These are phyloP conservation scores for Trachemys scripta DNA, from an alignment of 2,113 vertebrate species.

Conservation along the genomic window DNA sequence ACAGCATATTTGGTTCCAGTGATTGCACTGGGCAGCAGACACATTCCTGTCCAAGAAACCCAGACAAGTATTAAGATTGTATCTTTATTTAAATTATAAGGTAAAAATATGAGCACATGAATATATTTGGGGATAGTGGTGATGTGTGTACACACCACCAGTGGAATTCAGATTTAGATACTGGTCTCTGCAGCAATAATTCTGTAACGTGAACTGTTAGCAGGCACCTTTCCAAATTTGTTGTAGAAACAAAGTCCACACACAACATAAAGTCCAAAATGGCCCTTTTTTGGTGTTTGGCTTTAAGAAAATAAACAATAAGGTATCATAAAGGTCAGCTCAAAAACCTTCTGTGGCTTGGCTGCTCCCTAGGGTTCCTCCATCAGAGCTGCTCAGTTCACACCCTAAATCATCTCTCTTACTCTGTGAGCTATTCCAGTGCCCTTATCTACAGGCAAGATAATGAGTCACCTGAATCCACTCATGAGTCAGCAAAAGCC, in stretches of 20 bases:
- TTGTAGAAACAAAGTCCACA: neutral
- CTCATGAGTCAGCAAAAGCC: neutral
- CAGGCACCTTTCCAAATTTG: neutral
- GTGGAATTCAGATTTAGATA: constrained; percentile 17
- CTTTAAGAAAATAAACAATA: neutral
- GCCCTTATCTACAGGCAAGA: neutral
- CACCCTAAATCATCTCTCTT: neutral
- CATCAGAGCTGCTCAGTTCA: neutral
- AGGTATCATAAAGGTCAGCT: neutral
- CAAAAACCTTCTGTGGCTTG: neutral
- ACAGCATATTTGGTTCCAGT: constrained; percentile 40
- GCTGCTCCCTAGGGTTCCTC: fast-evolving
- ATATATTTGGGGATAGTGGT: constrained; percentile 26
- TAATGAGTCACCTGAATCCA: neutral
- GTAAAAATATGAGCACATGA: constrained; percentile 51
- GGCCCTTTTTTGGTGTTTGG: neutral
- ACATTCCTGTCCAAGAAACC: constrained; percentile 26
- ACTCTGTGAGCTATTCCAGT: neutral
- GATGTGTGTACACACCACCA: neutral
- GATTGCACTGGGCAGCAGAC: constrained; percentile 17
- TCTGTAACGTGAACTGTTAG: neutral
- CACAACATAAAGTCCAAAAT: neutral
- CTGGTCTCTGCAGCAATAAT: constrained; percentile 20
- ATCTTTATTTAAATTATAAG: constrained; percentile 59
- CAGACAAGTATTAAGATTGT: constrained; percentile 44